Evolutionary conservation across 2,797 vertebrate species (phyloP), one percentile per base, ranked within the genome.

Genomic region (Myotis findleyi): DNA sequence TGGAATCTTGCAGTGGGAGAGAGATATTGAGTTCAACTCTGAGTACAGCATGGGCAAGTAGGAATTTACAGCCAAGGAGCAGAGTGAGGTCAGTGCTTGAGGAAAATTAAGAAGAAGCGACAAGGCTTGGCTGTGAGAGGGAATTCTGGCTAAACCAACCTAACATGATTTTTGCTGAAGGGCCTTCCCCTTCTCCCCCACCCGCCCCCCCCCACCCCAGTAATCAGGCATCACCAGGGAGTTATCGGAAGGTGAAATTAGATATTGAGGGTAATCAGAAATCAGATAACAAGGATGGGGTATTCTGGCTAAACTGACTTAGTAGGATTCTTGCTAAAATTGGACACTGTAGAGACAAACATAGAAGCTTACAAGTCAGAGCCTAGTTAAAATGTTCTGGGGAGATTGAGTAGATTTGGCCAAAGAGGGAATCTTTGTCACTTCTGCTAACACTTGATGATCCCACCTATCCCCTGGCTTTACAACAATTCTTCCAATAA

Each of bases 121-220:
- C 36, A 33, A 44, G 49, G 49, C 47, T 87, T n/a, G 62, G 30
- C 2, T 4, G 9, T 25, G 20, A 62, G 30, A 75, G 6, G 55
- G 6, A 4, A 75, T 87, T 75, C 41, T 36, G 23, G 10, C 21
- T 75, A 87, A 75, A 27, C 16, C 21, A 33, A 87, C 8, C 13
- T 33, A 27, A 53, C 2, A 33, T 11, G 30, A 75, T 62, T 75
- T 49, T 87, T 75, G 68, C 9, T 73, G 14, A 47, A 62, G 38
- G 20, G 41, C 7, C 57, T 38, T 38, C 38, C 38, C 38, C 38
- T 38, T 38, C 25, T 5, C 25, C 11, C 25, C 1, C 23, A 4
- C 9, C 21, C 9, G 9, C 21, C 20, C 20, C 1, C 1, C 4
- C 20, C 20, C 18, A 2, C 21, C 21, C 9, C 9, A 3, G 14